These are phyloP conservation scores for Maconellicoccus hirsutus DNA, from an alignment of 1,140 invertebrate genomes.

Conservation along the genomic window DNA sequence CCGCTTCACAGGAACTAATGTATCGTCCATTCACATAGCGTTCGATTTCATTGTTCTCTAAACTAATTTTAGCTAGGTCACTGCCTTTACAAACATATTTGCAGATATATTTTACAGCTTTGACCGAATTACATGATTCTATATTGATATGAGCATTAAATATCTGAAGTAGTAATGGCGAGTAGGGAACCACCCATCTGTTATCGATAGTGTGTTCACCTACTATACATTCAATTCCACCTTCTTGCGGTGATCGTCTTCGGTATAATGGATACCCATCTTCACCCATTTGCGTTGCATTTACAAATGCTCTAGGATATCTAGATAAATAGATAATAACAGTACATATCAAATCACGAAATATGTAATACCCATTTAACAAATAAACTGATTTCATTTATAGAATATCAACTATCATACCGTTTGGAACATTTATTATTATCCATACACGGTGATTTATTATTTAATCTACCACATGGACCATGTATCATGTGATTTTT, in stretches of 20 bases:
- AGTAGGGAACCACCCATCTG: too few relatives aligned
- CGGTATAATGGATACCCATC: constrained; percentile 37
- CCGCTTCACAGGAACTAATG: constrained; percentile 34
- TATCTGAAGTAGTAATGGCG: too few relatives aligned
- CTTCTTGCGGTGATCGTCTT: constrained; percentile 28
- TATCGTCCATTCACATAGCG: constrained; percentile 33
- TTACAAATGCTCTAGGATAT: constrained; percentile 30
- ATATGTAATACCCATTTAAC: constrained; percentile 34
- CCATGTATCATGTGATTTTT: constrained; percentile 42
- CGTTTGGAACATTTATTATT: constrained; percentile 38
- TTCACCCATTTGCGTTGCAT: constrained; percentile 33
- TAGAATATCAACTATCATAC: constrained; percentile 26
- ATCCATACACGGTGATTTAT: constrained; percentile 38
- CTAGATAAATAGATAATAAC: constrained; percentile 31
- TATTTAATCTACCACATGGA: constrained; percentile 39
- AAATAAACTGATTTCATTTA: constrained; percentile 26
- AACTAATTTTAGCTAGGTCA: constrained; percentile 22
- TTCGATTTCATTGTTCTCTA: constrained; percentile 34
- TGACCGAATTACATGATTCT: too few relatives aligned
- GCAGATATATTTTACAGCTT: too few relatives aligned
- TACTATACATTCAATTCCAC: constrained; percentile 11
- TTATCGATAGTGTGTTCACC: too few relatives aligned
- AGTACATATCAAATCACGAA: constrained; percentile 33
- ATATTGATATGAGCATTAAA: too few relatives aligned
- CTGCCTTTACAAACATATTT: constrained; percentile 31